Evolutionary conservation across 2,888 invertebrate species (phyloP), one percentile per base, ranked within the genome.

Genomic region (Blastobasis adustella): DNA sequence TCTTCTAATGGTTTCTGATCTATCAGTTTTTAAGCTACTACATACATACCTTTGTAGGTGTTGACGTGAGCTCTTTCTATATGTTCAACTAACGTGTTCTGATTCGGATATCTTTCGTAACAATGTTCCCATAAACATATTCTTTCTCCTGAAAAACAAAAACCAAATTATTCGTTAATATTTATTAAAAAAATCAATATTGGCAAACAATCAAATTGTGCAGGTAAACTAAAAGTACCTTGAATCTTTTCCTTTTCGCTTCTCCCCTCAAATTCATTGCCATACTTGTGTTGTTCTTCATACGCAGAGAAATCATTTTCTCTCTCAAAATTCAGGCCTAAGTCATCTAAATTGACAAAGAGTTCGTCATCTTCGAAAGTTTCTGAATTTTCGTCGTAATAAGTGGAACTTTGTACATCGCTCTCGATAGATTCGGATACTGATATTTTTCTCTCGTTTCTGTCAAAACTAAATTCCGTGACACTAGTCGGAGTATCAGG

Each of bases 21-120:
- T 23, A 23, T 23, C 3, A 23, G 23, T 23, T 23, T 23, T 23
- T 23, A 23, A 23, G 23, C 23, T 1, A 2, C 23, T 23, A 23
- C 23, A 3, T 23, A 3, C n/a, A 62, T 72, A 91, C 91, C 91
- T 90, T 92, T 93, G 76, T 91, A 95, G 66, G 93, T 91, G 73
- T 98, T 97, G 43, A 98, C 96, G 76, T 98, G 98, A 45, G 92
- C 90, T 67, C 94, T 93, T 69, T 96, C 96, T 49, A 96, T 96
- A 65, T 96, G 96, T 52, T 92, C 91, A 1, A 96, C 96, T 56
- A 98, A 88, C 6, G 93, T 91, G 50, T 90, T 93, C 73, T 97
- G 97, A 60, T 93, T 93, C 4, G 93, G 90, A 79, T 96, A 97
- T 61, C 92, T 90, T 66, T 92, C 91, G 62, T 93, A 93, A 74